phyloP scores from a whole-genome alignment of 53 echinoderm and acorn worm genomes.

The Echinometra lucunter region DNA sequence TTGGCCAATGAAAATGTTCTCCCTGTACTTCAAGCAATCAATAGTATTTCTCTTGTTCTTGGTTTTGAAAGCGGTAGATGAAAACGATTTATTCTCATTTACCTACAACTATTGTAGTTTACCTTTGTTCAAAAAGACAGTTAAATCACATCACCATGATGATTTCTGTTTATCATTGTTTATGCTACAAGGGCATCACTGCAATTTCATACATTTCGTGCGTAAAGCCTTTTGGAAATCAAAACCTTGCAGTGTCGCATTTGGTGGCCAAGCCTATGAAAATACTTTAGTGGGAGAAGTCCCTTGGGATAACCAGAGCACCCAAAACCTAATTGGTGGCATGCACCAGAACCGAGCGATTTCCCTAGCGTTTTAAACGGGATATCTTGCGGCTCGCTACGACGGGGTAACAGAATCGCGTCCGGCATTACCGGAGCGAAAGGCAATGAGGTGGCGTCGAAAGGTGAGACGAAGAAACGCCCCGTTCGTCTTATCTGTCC shows the following conservation, averaged over 20 bases:
- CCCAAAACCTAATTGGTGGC: conserved; percentile 14
- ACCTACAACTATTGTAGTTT: too few species aligned
- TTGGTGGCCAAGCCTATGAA: not conserved
- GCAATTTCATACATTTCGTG: not conserved
- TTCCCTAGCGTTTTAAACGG: conserved; percentile 44
- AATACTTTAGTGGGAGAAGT: not conserved
- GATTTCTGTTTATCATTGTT: not conserved
- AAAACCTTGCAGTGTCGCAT: not conserved
- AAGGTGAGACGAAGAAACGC: not conserved
- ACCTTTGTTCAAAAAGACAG: not conserved
- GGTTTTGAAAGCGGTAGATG: not conserved
- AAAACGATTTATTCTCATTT: not conserved
- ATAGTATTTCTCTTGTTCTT: not conserved
- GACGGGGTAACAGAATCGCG: conserved; percentile 38
- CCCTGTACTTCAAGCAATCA: too few species aligned
- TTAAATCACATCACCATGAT: not conserved
- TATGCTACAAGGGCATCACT: not conserved
- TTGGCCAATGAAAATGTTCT: too few species aligned
- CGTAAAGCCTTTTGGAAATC: not conserved
- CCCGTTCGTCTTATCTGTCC: not conserved
- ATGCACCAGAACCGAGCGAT: conserved; percentile 29
- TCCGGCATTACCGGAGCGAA: conserved; percentile 38
- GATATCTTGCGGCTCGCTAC: conserved; percentile 47
- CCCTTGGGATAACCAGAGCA: not conserved
- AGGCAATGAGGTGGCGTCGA: conserved; percentile 49